Base-by-base conservation (phyloP, 2,888 invertebrate genomes). In the Vanessa cardui region DNA sequence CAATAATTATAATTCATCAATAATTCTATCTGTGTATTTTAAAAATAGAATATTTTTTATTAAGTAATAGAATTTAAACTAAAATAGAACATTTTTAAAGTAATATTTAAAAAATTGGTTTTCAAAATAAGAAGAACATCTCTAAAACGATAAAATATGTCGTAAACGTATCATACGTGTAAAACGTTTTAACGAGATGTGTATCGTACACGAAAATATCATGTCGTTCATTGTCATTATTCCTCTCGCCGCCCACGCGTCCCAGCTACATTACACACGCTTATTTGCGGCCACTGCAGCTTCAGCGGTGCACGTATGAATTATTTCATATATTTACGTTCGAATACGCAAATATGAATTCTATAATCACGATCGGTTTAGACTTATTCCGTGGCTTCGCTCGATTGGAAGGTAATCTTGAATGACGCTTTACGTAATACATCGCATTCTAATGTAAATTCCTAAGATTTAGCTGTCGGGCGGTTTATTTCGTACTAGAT, bases 201-300 rank as follows among this genome's bases (percentile, higher is more conserved):
- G 64, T 63, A 62, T 60, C 60, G 60, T 52, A 45, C 54, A 58
- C 66, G 46, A 69, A 69, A 69, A 68, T 70, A 70, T 60, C 67
- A 64, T 59, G 56, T 68, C 54, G 70, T 68, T 54, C 20, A 70
- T 62, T 61, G 68, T 67, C 67, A 72, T 69, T 67, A 72, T 69
- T 72, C 56, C 62, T 52, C 54, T 52, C 61, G 65, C 64, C 74
- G 66, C 76, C 76, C 73, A 74, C 76, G 74, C 73, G 54, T 64
- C 67, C 64, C 68, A 59, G 54, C 50, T 56, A 70, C 70, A 72
- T 68, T 67, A 69, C 68, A 74, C 71, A 68, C 61, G 73, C 72
- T 72, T 73, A 77, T 76, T 76, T 73, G 76, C 73, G 73, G 71
- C 70, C 65, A 74, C 70, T 72, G 71, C 73, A 72, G 68, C 69